Percentiles rank a stretch among this genome's conserved stretches.
Evolutionary conservation across 1,140 invertebrate species (phyloP).

Genomic region (Drosophila jambulina): DNA sequence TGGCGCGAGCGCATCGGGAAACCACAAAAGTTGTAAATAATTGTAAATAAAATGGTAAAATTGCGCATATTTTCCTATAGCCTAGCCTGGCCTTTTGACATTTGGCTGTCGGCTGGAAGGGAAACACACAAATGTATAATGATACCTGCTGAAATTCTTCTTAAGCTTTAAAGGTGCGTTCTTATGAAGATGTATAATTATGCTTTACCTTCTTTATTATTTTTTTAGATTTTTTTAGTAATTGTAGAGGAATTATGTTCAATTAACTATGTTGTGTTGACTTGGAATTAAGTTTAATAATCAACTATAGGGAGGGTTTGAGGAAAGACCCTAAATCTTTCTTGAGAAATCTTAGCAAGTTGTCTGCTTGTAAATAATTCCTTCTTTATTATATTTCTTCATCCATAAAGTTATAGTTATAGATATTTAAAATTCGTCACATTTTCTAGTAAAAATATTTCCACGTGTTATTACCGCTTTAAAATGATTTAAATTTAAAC

Average conservation of each 20-base stretch:
- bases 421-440: no score
- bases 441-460: not conserved
- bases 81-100: conserved; percentile 32
- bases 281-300: not conserved
- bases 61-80: conserved; percentile 11
- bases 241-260: not conserved
- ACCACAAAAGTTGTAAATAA: conserved; percentile 43
- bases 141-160: conserved; percentile 1
- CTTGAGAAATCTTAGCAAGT: not conserved
- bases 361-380: not conserved
- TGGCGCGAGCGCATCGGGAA: conserved; percentile 44
- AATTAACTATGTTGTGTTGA: not conserved
- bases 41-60: conserved; percentile 33
- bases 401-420: no score
- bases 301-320: no score
- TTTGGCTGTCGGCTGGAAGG: conserved; percentile 21
- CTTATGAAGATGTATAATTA: not conserved
- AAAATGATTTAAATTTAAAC: not conserved
- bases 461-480: not conserved
- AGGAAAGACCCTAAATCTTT: not conserved
- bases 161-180: not conserved
- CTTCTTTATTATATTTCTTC: not conserved
- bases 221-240: not conserved
- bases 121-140: conserved; percentile 14
- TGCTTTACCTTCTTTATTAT: not conserved